Evolutionary conservation across 2,888 invertebrate genomes (phyloP).

Genomic region (Bhutanitis thaidina): DNA sequence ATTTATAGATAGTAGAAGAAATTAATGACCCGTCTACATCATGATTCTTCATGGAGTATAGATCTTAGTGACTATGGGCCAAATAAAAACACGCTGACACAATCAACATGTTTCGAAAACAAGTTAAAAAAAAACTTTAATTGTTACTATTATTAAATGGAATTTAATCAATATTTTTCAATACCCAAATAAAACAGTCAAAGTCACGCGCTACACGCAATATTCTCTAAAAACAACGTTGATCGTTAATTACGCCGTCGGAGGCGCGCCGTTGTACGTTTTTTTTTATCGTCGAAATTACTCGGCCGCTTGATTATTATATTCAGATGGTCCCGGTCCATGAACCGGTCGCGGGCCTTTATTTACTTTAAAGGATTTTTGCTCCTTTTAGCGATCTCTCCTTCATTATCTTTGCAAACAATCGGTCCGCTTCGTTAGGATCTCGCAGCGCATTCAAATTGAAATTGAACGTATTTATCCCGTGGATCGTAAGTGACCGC

Average conservation of each 20-base stretch:
- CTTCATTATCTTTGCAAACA: slow-evolving; percentile 72
- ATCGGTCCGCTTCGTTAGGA: slow-evolving; percentile 68
- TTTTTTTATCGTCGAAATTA: slow-evolving; percentile 67
- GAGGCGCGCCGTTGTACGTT: slow-evolving; percentile 36
- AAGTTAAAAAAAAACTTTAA: too few species aligned
- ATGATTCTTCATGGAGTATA: too few species aligned
- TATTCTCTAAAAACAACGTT: slow-evolving; percentile 23
- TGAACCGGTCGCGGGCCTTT: slow-evolving; percentile 58
- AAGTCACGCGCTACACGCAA: too few species aligned
- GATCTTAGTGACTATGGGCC: too few species aligned
- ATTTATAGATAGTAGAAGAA: too few species aligned
- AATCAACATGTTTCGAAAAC: too few species aligned
- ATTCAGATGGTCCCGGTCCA: slow-evolving; percentile 52
- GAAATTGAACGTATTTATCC: slow-evolving; percentile 40
- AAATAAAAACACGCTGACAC: too few species aligned
- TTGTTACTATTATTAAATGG: neutral
- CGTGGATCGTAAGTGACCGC: slow-evolving; percentile 37
- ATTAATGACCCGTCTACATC: too few species aligned
- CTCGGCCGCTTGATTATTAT: slow-evolving; percentile 70
- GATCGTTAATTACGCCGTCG: slow-evolving; percentile 55
- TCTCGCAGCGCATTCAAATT: slow-evolving; percentile 63
- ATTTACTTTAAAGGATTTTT: slow-evolving; percentile 75
- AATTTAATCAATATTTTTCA: neutral
- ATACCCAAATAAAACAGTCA: too few species aligned
- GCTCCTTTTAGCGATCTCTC: slow-evolving; percentile 70